Evolutionary conservation across 2,797 vertebrate genomes (phyloP).

Genomic region (Cossypha polioptera): DNA sequence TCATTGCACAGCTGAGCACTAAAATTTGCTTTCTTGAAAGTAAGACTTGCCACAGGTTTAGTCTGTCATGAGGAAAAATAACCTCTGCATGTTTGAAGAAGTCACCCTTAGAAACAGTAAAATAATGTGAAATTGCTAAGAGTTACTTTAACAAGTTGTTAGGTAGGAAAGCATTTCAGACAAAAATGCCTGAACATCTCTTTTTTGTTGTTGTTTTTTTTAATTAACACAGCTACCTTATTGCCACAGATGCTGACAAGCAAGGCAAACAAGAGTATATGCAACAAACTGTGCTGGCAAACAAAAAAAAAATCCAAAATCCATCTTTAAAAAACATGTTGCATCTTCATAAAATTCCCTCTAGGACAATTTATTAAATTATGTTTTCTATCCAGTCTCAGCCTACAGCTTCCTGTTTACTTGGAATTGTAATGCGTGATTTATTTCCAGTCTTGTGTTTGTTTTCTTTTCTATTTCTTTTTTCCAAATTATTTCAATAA

Average conservation of each 20-base stretch:
- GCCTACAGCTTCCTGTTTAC: background rate
- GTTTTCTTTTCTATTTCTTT: slow-evolving; percentile 38
- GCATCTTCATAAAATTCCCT: background rate
- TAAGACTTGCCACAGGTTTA: background rate
- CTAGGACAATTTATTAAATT: background rate
- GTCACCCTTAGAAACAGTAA: background rate
- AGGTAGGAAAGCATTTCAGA: background rate
- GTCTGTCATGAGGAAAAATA: background rate
- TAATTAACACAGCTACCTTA: background rate
- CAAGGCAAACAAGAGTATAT: background rate
- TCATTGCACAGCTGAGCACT: background rate
- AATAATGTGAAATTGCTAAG: background rate
- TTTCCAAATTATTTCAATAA: slow-evolving; percentile 61
- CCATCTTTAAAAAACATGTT: slow-evolving; percentile 5
- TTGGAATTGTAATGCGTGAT: background rate
- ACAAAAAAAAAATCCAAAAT: background rate
- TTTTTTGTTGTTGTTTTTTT: background rate
- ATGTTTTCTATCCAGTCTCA: slow-evolving; percentile 10
- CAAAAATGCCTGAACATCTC: background rate
- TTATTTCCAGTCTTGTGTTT: slow-evolving; percentile 48
- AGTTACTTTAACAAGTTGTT: background rate
- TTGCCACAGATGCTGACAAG: background rate
- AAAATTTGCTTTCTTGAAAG: background rate
- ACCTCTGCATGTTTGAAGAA: background rate
- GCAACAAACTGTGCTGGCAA: background rate